A percentile compares a stretch with the other conserved stretches of the same genome.
Evolutionary conservation across 2,888 invertebrate genomes (phyloP).

Genomic region (Drosophila kuntzei): DNA sequence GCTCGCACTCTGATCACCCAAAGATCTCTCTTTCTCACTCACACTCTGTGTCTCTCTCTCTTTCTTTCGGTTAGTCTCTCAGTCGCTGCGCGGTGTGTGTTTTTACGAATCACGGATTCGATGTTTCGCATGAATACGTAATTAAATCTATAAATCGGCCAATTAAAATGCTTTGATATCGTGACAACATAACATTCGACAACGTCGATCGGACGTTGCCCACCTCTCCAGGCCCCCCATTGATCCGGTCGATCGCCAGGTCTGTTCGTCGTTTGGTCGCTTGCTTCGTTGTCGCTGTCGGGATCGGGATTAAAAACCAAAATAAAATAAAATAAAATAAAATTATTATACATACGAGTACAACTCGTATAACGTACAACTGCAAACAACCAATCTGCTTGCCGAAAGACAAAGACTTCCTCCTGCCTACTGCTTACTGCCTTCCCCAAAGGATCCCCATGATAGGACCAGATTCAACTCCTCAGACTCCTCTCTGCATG

Average conservation of each 20-base stretch:
- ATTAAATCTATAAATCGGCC: constrained; percentile 86
- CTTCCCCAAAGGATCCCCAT: neutral
- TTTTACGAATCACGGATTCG: constrained; percentile 86
- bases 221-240: constrained; percentile 24
- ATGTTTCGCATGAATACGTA: constrained; percentile 86
- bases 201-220: constrained; percentile 64
- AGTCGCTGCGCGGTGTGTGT: constrained; percentile 83
- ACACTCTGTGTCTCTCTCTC: constrained; percentile 5
- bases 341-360: constrained; percentile 62
- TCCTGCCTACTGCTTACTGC: neutral
- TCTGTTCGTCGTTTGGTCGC: too few relatives aligned
- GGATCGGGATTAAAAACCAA: constrained; percentile 37
- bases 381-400: constrained; percentile 39
- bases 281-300: constrained; percentile 24
- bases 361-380: constrained; percentile 7
- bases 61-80: constrained; percentile 5
- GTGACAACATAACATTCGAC: constrained; percentile 86
- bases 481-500: constrained; percentile 1
- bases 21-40: constrained; percentile 48
- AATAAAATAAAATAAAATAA: constrained; percentile 58
- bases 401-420: constrained; percentile 17
- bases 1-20: constrained; percentile 59
- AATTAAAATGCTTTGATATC: constrained; percentile 86
- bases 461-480: neutral
- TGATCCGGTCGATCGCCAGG: constrained; percentile 21